Evolutionary conservation across 2,797 vertebrate genomes (phyloP).

Genomic region (Crax fasciolata): DNA sequence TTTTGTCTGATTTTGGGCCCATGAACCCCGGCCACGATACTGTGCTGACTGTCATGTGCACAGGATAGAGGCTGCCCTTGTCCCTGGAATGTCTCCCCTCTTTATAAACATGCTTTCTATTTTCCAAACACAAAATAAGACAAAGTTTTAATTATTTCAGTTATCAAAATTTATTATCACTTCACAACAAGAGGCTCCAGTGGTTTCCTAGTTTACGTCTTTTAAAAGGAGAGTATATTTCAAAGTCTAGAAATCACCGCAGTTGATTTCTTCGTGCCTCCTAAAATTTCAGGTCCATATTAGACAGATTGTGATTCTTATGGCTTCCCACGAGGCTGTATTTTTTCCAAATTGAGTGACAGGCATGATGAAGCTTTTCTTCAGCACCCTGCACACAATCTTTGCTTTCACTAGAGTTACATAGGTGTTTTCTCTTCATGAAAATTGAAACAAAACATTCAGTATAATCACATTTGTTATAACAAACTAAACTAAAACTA

Average conservation of each 20-base stretch:
- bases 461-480: background rate
- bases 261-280: background rate
- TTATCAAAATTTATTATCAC: fast-evolving
- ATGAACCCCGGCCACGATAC: background rate
- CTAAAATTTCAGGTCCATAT: background rate
- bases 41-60: fast-evolving
- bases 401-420: background rate
- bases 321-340: background rate
- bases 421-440: background rate
- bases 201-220: background rate
- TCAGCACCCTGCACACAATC: background rate
- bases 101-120: background rate
- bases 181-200: background rate
- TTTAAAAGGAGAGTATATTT: background rate
- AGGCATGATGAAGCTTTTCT: background rate
- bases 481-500: background rate
- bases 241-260: background rate
- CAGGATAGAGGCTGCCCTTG: background rate
- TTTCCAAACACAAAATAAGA: background rate
- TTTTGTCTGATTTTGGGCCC: background rate
- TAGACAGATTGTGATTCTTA: background rate
- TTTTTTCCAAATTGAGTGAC: background rate
- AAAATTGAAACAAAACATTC: background rate
- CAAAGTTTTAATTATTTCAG: background rate
- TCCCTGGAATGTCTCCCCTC: background rate